phyloP scores from a whole-genome alignment of 2,797 vertebrate genomes.

The Eleutherodactylus coqui region DNA sequence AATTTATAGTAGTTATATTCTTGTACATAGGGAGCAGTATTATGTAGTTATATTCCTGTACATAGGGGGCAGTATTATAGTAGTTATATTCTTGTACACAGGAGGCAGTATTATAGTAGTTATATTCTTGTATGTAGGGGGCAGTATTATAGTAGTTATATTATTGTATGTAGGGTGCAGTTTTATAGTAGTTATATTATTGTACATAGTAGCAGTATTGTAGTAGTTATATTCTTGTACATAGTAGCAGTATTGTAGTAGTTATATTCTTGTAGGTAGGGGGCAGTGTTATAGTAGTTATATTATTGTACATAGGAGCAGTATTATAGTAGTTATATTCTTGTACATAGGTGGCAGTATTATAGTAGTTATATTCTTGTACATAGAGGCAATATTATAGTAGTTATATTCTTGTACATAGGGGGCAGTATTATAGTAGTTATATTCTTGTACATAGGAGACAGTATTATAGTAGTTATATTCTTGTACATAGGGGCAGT shows the following conservation, averaged over 20 bases:
- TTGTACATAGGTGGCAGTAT: background rate
- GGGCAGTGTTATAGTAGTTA: background rate
- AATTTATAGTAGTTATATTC: background rate
- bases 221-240: constrained; percentile 7
- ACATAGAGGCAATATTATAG: background rate
- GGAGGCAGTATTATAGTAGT: constrained; percentile 1
- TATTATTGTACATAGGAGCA: background rate
- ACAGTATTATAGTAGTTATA: constrained; percentile 1
- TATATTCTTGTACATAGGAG: background rate
- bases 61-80: background rate
- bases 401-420: background rate
- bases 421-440: constrained; percentile 1
- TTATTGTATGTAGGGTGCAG: background rate
- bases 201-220: background rate
- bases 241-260: background rate
- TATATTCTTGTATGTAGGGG: background rate
- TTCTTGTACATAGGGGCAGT: background rate
- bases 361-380: constrained; percentile 6
- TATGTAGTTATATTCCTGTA: constrained; percentile 2
- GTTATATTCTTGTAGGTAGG: background rate
- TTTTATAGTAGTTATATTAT: background rate
- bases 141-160: constrained; percentile 4
- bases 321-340: background rate
- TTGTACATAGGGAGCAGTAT: background rate
- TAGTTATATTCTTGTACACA: background rate